These are phyloP conservation scores for Cecidostiba fungosa DNA, from an alignment of 2,888 invertebrate genomes.

Conservation along the genomic window DNA sequence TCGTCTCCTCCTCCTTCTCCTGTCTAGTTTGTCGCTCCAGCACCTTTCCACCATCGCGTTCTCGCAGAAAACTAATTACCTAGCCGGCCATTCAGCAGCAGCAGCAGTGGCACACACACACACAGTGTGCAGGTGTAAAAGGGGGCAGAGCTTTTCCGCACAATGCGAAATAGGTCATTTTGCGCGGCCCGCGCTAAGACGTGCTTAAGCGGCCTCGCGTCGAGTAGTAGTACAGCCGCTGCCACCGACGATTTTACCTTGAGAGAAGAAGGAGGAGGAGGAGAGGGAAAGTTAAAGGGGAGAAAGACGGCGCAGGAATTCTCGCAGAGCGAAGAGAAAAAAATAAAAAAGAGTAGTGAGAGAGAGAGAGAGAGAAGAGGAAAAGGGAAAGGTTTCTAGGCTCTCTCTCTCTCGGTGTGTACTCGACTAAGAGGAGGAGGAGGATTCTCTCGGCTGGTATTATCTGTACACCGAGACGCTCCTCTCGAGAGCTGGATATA, in stretches of 20 bases:
- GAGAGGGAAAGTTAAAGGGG: conserved; percentile 42
- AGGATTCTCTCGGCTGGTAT: conserved; percentile 1
- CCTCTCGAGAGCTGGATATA: not conserved
- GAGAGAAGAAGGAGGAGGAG: not conserved
- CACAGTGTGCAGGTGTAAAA: conserved; percentile 38
- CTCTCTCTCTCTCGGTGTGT: not conserved
- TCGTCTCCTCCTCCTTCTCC: not conserved
- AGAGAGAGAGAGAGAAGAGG: conserved; percentile 31
- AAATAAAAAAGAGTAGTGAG: conserved; percentile 11
- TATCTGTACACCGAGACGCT: conserved; percentile 19
- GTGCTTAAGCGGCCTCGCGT: conserved; percentile 45
- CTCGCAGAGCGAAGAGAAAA: conserved; percentile 40
- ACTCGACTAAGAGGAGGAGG: not conserved
- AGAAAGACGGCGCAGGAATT: conserved; percentile 48
- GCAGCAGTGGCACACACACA: no score
- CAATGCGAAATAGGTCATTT: conserved; percentile 58
- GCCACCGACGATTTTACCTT: not conserved
- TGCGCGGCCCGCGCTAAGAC: conserved; percentile 19
- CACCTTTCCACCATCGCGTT: not conserved
- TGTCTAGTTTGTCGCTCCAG: not conserved
- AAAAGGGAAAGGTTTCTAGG: conserved; percentile 51
- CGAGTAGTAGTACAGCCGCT: not conserved
- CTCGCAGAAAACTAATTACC: conserved; percentile 50
- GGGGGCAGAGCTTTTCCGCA: not conserved
- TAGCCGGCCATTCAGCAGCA: not conserved